Evolutionary conservation across 2,888 invertebrate species (phyloP), one percentile per base, ranked within the genome.

Genomic region (Tetranychus truncatus): DNA sequence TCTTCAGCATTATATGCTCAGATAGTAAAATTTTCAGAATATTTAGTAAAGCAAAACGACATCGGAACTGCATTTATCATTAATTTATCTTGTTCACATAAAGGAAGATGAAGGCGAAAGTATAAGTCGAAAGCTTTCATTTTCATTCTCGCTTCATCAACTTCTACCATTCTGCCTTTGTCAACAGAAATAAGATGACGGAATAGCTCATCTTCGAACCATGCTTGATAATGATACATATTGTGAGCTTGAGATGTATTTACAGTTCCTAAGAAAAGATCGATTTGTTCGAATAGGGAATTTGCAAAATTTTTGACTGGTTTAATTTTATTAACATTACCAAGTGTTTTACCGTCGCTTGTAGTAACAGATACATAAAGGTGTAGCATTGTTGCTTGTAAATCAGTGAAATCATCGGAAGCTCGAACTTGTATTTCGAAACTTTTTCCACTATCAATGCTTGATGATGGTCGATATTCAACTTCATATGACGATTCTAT

Each of bases 401-500:
- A 3, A 69, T 69, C 20, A 6, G 69, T n/a, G 24, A 24, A 69
- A 69, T 69, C 69, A 69, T 69, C 69, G 1, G 20, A 5, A 1
- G 69, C 69, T 69, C 5, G 69, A 1, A 69, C 24, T 6, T 69
- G 18, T 5, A 69, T 24, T 20, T 69, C 69, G 15, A 24, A 69
- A 1, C 21, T 69, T 6, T 18, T 21, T 20, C 21, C 20, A 18
- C 21, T 24, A 21, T 69, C 69, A 1, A 69, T 1, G 1, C 21
- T 69, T 20, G 69, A 18, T 20, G n/a, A 11, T 20, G 69, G 69
- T 1, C 69, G 69, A 69, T 24, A 69, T 69, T 69, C 69, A 7
- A 69, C 69, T 69, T 69, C 69, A 69, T 69, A 69, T 6, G 20
- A 69, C 1, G 69, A 69, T 6, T 69, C 69, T 20, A 69, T 69